phyloP scores from a whole-genome alignment of 2,113 vertebrate genomes.

The Apteryx owenii region DNA sequence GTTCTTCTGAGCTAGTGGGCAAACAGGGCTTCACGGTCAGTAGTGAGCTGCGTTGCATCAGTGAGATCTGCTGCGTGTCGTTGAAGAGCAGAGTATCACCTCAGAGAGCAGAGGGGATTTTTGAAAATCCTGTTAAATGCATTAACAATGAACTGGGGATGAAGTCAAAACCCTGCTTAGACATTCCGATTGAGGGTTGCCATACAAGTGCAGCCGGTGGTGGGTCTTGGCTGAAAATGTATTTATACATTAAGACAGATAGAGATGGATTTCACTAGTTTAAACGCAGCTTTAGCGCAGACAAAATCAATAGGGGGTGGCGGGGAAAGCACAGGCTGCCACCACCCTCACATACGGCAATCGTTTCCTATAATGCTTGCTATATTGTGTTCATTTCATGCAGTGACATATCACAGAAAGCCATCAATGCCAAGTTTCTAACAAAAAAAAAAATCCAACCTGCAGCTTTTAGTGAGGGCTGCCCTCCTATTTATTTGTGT shows the following conservation, averaged over 20 bases:
- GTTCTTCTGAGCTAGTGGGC: not conserved
- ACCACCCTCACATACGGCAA: constrained; percentile 65
- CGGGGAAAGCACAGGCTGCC: constrained; percentile 42
- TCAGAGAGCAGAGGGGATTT: not conserved
- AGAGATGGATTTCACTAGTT: constrained; percentile 62
- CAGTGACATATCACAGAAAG: constrained; percentile 41
- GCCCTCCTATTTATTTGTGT: constrained; percentile 25
- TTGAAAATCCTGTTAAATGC: constrained; percentile 21
- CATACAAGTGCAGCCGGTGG: constrained; percentile 41
- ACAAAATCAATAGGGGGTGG: constrained; percentile 46
- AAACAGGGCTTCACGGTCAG: not conserved
- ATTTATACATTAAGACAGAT: constrained; percentile 47
- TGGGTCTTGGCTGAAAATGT: constrained; percentile 60
- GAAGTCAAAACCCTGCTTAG: constrained; percentile 35
- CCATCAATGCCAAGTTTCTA: not conserved
- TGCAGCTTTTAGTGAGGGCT: constrained; percentile 23
- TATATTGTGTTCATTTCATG: constrained; percentile 40
- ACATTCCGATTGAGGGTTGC: constrained; percentile 13
- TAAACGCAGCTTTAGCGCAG: constrained; percentile 61
- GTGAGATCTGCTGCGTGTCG: not conserved
- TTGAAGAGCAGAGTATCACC: not conserved
- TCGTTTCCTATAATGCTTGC: constrained; percentile 49
- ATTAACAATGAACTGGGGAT: constrained; percentile 20
- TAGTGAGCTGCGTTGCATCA: not conserved
- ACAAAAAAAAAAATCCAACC: not conserved